A percentile compares a stretch with the other conserved stretches of the same genome.
These are phyloP conservation scores for Fratercula arctica DNA, from an alignment of 2,797 vertebrate species.

Conservation along the genomic window DNA sequence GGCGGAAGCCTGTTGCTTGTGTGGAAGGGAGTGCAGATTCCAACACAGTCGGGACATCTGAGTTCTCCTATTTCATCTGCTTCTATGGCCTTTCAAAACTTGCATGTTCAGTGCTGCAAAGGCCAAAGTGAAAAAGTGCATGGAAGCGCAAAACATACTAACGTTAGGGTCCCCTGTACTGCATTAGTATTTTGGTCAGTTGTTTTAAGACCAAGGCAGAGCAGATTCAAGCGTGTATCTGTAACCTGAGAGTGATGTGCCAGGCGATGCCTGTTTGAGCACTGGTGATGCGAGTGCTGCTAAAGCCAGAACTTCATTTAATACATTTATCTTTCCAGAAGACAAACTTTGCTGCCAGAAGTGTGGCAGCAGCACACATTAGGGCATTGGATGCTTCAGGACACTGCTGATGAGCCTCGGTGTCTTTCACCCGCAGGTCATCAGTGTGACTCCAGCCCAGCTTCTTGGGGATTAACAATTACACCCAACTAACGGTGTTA, in stretches of 20 bases:
- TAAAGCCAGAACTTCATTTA: neutral
- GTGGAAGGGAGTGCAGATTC: neutral
- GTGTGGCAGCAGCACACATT: neutral
- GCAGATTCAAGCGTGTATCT: neutral
- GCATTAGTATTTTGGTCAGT: neutral
- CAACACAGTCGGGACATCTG: neutral
- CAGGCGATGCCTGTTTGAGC: rapidly evolving
- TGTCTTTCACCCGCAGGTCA: neutral
- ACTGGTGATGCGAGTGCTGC: neutral
- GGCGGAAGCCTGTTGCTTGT: neutral
- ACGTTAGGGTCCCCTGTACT: rapidly evolving
- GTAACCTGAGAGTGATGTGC: neutral
- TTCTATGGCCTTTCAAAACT: neutral
- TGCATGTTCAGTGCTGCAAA: neutral
- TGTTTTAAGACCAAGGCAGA: neutral
- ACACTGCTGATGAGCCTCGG: neutral
- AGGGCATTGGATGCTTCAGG: neutral
- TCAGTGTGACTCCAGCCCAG: neutral
- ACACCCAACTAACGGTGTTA: neutral
- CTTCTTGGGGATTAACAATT: neutral
- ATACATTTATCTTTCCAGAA: neutral
- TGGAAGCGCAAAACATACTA: neutral
- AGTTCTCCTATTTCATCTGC: neutral
- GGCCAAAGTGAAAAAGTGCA: neutral
- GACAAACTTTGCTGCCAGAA: neutral